Evolutionary conservation across 2,113 vertebrate genomes (phyloP).

Genomic region (Urocolius indicus): DNA sequence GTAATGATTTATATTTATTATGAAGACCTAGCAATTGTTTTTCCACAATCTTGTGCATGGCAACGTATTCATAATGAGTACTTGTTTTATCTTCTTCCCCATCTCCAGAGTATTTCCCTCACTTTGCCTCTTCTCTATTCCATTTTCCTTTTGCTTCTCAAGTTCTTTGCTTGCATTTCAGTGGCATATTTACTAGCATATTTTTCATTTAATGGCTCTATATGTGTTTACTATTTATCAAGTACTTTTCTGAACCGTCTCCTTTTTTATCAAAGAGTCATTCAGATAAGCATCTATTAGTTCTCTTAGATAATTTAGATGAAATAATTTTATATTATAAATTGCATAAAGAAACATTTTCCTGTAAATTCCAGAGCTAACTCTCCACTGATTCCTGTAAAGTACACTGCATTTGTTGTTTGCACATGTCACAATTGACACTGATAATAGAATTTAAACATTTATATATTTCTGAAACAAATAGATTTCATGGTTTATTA

Average conservation of each 20-base stretch:
- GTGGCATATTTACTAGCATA: background rate
- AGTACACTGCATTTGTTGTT: background rate
- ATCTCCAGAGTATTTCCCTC: background rate
- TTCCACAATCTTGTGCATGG: background rate
- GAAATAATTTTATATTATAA: background rate
- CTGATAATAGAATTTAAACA: background rate
- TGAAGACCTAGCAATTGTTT: background rate
- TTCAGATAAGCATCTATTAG: background rate
- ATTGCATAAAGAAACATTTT: background rate
- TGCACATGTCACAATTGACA: background rate
- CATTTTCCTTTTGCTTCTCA: background rate
- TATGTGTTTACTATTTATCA: background rate
- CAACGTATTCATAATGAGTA: background rate
- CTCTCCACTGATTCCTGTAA: background rate
- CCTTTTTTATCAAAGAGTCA: background rate
- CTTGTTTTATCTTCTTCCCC: background rate
- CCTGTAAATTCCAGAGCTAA: background rate
- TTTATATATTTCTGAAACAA: background rate
- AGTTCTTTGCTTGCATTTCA: background rate
- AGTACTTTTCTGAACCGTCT: background rate
- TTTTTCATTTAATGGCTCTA: background rate
- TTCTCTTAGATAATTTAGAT: background rate
- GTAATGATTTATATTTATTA: background rate
- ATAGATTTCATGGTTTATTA: background rate
- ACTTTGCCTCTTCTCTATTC: background rate